Base-by-base conservation (phyloP, 1,140 invertebrate genomes). In the Oncopeltus fasciatus region DNA sequence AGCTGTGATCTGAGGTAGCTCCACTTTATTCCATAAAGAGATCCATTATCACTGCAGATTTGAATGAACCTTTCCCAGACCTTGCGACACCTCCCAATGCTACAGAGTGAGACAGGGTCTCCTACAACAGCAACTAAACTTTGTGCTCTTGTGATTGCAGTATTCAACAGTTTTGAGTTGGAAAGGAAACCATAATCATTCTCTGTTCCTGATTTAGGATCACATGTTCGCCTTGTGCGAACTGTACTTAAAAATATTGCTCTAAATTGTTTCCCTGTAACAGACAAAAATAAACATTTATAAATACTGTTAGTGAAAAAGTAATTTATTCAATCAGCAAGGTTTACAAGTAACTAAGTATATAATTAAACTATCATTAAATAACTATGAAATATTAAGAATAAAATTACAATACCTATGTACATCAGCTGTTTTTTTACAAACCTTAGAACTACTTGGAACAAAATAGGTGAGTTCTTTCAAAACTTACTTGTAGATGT, bases 111-210 rank as follows among this genome's bases (percentile, higher is more conserved):
- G 0, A 92, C 80, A 0, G 90, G 90, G 75, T 93, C 90, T 1
- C 90, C 90, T 3, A 93, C 87, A 8, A 92, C 87, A 1, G 87
- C 87, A 0, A 94, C 87, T n/a, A 92, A 70, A 67, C 86, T 88
- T 72, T 90, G 88, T 0, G 90, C 90, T 60, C 90, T 75, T 0
- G 90, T 93, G 8, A 94, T 84, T 0, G 90, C 90, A 0, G 90
- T 92, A 69, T 92, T 94, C 1, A 94, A 71, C 1, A 94, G 75
- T 68, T 90, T 86, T 1, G 85, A 83, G 74, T 92, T 90, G 1
- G 88, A 90, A 16, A 94, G 71, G 70, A 93, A 92, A 0, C 90
- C 90, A 70, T 88, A 90, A 69, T 92, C 87, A 43, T 83, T 76
- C 44, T 84, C 79, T 47, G 86, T 81, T 60, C 71, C 72, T n/a